phyloP scores from a whole-genome alignment of 2,113 vertebrate species.

The Oreochromis aureus region DNA sequence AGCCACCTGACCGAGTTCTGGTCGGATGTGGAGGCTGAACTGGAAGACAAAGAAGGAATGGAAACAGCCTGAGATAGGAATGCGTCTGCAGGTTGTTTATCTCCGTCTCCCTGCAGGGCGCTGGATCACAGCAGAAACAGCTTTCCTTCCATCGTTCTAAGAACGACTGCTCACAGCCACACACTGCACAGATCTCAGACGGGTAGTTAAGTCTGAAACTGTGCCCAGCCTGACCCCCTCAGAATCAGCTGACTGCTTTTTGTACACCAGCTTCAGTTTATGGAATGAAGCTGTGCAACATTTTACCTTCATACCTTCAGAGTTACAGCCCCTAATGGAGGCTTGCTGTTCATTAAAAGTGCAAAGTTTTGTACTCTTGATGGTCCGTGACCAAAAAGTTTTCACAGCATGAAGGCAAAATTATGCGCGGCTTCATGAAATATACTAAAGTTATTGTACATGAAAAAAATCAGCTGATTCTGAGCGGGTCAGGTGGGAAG shows the following conservation, averaged over 20 bases:
- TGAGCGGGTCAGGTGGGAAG: not conserved
- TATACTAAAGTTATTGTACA: not conserved
- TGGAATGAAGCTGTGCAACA: not conserved
- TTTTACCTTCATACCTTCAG: not conserved
- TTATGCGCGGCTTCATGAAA: not conserved
- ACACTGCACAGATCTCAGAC: not conserved
- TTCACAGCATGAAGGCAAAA: not conserved
- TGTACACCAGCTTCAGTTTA: not conserved
- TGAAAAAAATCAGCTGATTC: not conserved
- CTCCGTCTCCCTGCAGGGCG: not conserved
- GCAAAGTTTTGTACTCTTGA: not conserved
- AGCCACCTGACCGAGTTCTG: not conserved
- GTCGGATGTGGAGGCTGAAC: not conserved
- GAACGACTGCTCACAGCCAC: not conserved
- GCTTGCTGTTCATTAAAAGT: not conserved
- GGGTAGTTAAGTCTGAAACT: not conserved
- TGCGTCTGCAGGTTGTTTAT: not conserved
- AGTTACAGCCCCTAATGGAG: not conserved
- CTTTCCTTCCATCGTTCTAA: not conserved
- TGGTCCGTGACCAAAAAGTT: accelerated
- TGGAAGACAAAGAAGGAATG: not conserved
- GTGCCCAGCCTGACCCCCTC: not conserved
- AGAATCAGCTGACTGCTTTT: not conserved
- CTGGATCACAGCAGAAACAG: not conserved
- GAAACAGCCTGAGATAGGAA: not conserved